Evolutionary conservation across 2,888 invertebrate genomes (phyloP).

Genomic region (Beris chalybata): DNA sequence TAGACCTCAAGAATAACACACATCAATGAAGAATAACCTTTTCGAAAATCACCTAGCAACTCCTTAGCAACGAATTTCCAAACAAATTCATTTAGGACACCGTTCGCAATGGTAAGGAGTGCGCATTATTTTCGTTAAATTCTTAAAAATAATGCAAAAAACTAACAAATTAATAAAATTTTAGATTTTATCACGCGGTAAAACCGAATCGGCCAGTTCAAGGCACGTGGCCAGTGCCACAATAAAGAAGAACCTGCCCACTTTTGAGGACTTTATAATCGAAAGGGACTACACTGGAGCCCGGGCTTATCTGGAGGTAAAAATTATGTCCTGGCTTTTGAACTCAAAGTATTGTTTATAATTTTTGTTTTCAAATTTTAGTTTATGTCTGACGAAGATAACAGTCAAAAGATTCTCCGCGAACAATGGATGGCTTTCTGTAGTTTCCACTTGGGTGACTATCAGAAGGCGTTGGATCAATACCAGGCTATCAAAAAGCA

Average conservation of each 20-base stretch:
- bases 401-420: constrained; percentile 51
- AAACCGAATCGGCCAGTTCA: constrained; percentile 69
- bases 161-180: constrained; percentile 40
- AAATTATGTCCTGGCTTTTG: not conserved
- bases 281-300: constrained; percentile 94
- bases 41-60: too few species aligned
- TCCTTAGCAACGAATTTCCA: constrained; percentile 10
- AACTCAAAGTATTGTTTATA: not conserved
- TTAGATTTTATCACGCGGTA: constrained; percentile 80
- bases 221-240: constrained; percentile 45
- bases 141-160: not conserved
- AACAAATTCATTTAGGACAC: not conserved
- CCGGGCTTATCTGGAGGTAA: constrained; percentile 86
- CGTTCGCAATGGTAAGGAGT: not conserved
- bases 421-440: constrained; percentile 94
- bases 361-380: constrained; percentile 21
- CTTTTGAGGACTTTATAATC: constrained; percentile 82
- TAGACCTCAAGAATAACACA: too few species aligned
- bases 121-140: not conserved
- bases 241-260: constrained; percentile 49
- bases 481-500: constrained; percentile 64
- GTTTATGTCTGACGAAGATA: constrained; percentile 43
- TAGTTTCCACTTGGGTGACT: constrained; percentile 94
- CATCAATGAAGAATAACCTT: too few species aligned
- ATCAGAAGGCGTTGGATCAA: constrained; percentile 75